phyloP scores from a whole-genome alignment of 2,797 vertebrate genomes.

The Sebastes dallii region DNA sequence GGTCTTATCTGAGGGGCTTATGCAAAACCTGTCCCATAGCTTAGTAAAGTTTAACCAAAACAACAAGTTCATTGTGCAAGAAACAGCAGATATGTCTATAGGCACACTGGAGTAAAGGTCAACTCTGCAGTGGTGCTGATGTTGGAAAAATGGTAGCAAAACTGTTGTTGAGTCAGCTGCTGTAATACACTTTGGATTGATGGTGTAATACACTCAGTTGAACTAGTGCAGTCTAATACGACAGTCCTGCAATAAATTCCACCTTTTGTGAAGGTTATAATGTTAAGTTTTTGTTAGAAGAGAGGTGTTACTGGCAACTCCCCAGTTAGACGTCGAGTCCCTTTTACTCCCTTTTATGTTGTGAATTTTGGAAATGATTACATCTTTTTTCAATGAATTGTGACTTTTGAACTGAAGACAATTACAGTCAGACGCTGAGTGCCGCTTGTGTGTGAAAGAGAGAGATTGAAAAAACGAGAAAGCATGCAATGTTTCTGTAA shows the following conservation, averaged over 20 bases:
- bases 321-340: no score
- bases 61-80: slow-evolving; percentile 30
- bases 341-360: no score
- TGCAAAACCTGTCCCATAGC: neutral
- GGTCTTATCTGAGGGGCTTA: neutral
- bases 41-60: slow-evolving; percentile 32
- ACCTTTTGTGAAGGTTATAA: neutral
- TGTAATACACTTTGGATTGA: neutral
- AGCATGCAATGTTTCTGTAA: no score
- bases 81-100: slow-evolving; percentile 3
- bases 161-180: slow-evolving; percentile 5
- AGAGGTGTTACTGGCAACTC: neutral
- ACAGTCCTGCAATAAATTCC: neutral
- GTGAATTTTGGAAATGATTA: no score
- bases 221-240: neutral
- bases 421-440: no score
- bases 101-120: slow-evolving; percentile 39
- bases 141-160: slow-evolving; percentile 10
- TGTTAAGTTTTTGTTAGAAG: neutral
- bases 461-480: no score
- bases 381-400: no score
- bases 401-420: no score
- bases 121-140: slow-evolving; percentile 40
- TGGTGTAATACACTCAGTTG: neutral
- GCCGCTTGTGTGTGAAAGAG: no score